phyloP scores from a whole-genome alignment of 2,888 invertebrate species.

The Drosophila diplacantha region DNA sequence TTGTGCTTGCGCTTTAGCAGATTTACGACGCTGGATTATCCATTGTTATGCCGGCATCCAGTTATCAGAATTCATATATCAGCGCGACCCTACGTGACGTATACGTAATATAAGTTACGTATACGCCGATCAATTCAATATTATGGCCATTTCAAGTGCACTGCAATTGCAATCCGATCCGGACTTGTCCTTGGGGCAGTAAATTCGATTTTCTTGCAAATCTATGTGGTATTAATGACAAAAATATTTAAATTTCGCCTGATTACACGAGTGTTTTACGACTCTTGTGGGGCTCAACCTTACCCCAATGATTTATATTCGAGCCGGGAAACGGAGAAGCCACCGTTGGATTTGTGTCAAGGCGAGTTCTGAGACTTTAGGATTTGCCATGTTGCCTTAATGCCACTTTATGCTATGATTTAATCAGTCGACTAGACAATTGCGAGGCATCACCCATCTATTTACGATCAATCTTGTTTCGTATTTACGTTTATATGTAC shows the following conservation, averaged over 20 bases:
- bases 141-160: slow-evolving; percentile 66
- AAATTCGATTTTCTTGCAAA: slow-evolving; percentile 35
- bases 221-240: slow-evolving; percentile 44
- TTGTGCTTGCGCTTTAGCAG: slow-evolving; percentile 62
- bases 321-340: slow-evolving; percentile 15
- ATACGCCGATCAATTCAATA: slow-evolving; percentile 60
- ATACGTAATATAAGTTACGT: slow-evolving; percentile 61
- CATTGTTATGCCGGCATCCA: slow-evolving; percentile 59
- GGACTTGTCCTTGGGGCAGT: slow-evolving; percentile 47
- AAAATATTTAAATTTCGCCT: slow-evolving; percentile 63
- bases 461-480: slow-evolving; percentile 18
- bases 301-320: slow-evolving; percentile 30
- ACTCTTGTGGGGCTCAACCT: slow-evolving; percentile 22
- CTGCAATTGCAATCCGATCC: slow-evolving; percentile 57
- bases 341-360: slow-evolving; percentile 33
- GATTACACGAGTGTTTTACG: slow-evolving; percentile 54
- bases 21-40: slow-evolving; percentile 73
- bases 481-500: slow-evolving; percentile 59
- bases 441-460: background rate
- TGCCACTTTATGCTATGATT: slow-evolving; percentile 20
- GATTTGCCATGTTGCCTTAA: slow-evolving; percentile 39
- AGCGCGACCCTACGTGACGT: slow-evolving; percentile 41
- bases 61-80: slow-evolving; percentile 55
- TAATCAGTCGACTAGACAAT: slow-evolving; percentile 12
- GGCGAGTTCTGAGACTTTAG: slow-evolving; percentile 12